phyloP scores from a whole-genome alignment of 2,888 invertebrate species.

The Empis livida region DNA sequence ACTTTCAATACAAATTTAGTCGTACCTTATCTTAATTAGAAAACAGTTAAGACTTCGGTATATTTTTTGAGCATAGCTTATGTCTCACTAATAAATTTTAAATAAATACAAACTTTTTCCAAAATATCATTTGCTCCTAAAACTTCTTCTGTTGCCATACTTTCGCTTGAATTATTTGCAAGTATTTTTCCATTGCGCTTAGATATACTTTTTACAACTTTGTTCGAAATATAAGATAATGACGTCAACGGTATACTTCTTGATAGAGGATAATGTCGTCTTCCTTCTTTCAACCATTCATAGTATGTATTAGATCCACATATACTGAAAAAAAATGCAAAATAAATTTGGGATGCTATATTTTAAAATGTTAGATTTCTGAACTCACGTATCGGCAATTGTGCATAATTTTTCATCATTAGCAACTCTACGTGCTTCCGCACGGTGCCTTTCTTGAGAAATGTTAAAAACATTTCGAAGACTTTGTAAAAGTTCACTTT shows the following conservation, averaged over 20 bases:
- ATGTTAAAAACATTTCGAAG: slow-evolving; percentile 72
- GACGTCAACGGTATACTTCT: slow-evolving; percentile 72
- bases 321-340: slow-evolving; percentile 35
- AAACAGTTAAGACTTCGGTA: too few species aligned
- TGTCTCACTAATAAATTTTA: too few species aligned
- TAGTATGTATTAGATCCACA: slow-evolving; percentile 52
- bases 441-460: slow-evolving; percentile 79
- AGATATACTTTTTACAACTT: slow-evolving; percentile 51
- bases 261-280: slow-evolving; percentile 68
- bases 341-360: slow-evolving; percentile 4
- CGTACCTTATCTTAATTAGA: too few species aligned
- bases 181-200: slow-evolving; percentile 49
- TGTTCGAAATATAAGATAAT: slow-evolving; percentile 71
- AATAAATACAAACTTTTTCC: too few species aligned
- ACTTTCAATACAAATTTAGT: too few species aligned
- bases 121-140: too few species aligned
- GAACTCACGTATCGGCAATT: slow-evolving; percentile 76
- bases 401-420: slow-evolving; percentile 83
- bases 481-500: slow-evolving; percentile 72
- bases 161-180: slow-evolving; percentile 15
- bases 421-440: slow-evolving; percentile 80
- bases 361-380: slow-evolving; percentile 5
- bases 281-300: slow-evolving; percentile 81
- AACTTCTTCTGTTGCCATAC: not conserved
- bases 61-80: too few species aligned